These are phyloP conservation scores for Cepaea nemoralis DNA, from an alignment of 1,140 invertebrate species.

Conservation along the genomic window DNA sequence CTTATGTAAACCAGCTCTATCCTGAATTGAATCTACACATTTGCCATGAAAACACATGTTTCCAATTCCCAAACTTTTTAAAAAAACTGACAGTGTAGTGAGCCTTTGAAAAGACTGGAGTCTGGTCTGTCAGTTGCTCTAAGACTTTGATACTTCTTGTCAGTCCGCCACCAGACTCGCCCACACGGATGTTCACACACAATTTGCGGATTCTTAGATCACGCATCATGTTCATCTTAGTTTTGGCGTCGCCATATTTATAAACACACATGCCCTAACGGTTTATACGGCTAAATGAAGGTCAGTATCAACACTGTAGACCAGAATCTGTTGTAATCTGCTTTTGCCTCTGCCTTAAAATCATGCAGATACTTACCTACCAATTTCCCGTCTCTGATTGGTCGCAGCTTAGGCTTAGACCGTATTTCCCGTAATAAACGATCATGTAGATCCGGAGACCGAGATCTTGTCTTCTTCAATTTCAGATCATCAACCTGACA, in stretches of 20 bases:
- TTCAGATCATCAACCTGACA: neutral
- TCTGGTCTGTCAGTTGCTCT: slow-evolving; percentile 98
- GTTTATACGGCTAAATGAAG: no score
- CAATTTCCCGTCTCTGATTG: neutral
- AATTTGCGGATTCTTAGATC: slow-evolving; percentile 97
- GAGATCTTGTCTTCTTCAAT: neutral
- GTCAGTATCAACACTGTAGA: no score
- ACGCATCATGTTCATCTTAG: slow-evolving; percentile 88
- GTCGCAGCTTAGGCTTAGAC: neutral
- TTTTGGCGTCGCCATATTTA: slow-evolving; percentile 44
- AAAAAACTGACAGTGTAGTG: no score
- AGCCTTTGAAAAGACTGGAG: slow-evolving; percentile 98
- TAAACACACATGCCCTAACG: no score
- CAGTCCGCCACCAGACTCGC: slow-evolving; percentile 96
- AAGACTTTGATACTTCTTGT: slow-evolving; percentile 99
- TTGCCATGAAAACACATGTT: no score
- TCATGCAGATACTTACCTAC: neutral
- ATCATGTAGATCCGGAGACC: neutral
- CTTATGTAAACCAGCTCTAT: no score
- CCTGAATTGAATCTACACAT: no score
- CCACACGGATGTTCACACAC: slow-evolving; percentile 99
- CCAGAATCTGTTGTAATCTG: no score
- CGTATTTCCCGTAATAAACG: neutral
- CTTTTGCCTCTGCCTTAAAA: no score
- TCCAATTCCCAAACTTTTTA: no score